Conservation (phyloP, 2,888 invertebrate species). For the Schrankia costaestrigalis region DNA sequence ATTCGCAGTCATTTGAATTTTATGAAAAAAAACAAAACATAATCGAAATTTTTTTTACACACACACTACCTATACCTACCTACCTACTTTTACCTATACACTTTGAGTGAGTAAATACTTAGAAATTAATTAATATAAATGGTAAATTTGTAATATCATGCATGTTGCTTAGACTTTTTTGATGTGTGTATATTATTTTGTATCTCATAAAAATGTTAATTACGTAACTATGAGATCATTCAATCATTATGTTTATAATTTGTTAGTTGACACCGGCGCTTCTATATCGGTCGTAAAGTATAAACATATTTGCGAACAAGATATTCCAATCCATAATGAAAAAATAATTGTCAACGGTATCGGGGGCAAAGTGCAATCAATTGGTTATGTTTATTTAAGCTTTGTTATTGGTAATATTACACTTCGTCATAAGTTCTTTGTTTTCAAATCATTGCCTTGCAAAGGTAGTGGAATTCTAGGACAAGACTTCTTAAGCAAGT, state of each 20-base stretch:
- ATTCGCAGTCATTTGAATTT: too few species aligned
- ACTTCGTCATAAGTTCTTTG: constrained; percentile 1
- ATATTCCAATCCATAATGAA: not conserved
- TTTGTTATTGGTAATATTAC: not conserved
- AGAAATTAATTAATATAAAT: too few species aligned
- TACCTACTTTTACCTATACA: too few species aligned
- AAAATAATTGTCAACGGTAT: not conserved
- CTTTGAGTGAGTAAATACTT: too few species aligned
- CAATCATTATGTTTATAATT: not conserved
- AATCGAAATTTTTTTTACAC: too few species aligned
- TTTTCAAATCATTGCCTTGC: not conserved
- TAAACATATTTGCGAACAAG: not conserved
- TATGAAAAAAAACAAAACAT: too few species aligned
- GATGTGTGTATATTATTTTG: too few species aligned
- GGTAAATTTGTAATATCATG: too few species aligned
- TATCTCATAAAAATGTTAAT: too few species aligned
- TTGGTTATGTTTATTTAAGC: not conserved
- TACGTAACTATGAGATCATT: too few species aligned
- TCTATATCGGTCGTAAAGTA: constrained; percentile 10
- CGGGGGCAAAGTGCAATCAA: not conserved
- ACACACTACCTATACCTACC: too few species aligned
- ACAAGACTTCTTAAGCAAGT: not conserved
- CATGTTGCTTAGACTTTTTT: too few species aligned
- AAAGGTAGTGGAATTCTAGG: not conserved
- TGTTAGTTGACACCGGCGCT: constrained; percentile 17